phyloP scores from a whole-genome alignment of 2,113 vertebrate species.

The Passer domesticus region DNA sequence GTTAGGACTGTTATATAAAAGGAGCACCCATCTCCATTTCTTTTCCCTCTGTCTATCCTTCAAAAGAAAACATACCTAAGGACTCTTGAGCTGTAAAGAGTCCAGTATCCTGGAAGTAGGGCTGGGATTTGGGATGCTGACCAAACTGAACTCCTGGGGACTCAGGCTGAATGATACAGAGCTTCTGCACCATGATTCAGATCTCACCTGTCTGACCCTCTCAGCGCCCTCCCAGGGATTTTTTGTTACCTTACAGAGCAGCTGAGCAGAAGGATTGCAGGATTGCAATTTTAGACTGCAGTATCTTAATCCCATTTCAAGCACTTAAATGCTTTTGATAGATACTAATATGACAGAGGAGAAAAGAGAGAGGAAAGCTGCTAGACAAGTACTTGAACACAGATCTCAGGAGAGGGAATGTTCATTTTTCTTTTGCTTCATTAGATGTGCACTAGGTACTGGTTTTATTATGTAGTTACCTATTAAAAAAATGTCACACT shows the following conservation, averaged over 20 bases:
- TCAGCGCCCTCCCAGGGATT: neutral
- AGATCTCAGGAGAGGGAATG: neutral
- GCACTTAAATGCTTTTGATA: neutral
- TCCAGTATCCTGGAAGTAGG: neutral
- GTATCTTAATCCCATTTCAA: slow-evolving; percentile 19
- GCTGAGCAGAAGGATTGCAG: neutral
- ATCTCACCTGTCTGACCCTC: neutral
- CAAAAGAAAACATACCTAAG: neutral
- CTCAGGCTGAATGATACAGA: neutral
- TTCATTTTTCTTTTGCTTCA: neutral
- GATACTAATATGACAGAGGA: neutral
- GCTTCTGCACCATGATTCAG: neutral
- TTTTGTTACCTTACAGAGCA: neutral
- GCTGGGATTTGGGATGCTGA: neutral
- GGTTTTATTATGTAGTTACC: neutral
- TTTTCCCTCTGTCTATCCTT: neutral
- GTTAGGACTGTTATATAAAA: neutral
- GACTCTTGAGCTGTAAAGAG: neutral
- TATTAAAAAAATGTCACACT: neutral
- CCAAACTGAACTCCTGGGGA: neutral
- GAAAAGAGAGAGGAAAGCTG: neutral
- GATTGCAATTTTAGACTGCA: neutral
- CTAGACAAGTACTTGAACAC: neutral
- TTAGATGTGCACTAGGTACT: neutral
- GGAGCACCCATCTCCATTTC: neutral